Conservation (phyloP, 2,113 vertebrate genomes). For the Phocoena phocoena region DNA sequence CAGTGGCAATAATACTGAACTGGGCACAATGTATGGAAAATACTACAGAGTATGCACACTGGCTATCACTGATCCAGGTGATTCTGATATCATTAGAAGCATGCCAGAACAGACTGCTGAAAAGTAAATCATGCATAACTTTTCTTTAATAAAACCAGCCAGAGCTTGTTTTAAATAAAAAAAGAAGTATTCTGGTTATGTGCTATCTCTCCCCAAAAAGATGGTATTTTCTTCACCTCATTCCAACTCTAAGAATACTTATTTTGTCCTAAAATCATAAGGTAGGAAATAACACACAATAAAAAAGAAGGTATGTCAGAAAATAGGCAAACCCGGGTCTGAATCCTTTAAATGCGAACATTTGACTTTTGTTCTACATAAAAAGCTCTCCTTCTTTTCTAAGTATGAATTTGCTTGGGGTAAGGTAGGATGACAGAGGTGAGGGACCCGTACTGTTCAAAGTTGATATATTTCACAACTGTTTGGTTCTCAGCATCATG, state of each 20-base stretch:
- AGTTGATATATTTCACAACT: constrained; percentile 94
- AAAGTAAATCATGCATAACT: neutral
- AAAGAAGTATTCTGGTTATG: neutral
- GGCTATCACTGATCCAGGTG: neutral
- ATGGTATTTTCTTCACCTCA: neutral
- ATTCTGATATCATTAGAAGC: no score
- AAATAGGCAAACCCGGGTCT: neutral
- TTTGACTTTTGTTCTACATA: neutral
- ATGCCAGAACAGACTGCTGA: neutral
- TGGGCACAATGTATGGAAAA: neutral
- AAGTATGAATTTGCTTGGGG: neutral
- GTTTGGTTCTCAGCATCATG: constrained; percentile 93
- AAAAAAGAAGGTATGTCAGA: neutral
- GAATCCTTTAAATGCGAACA: neutral
- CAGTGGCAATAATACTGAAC: fast-evolving
- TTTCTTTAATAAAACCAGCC: neutral
- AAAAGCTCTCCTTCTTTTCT: neutral
- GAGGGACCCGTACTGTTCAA: constrained; percentile 90
- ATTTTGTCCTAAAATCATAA: constrained; percentile 30
- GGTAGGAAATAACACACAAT: neutral
- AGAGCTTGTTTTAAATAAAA: neutral
- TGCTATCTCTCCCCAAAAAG: neutral
- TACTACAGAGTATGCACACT: neutral
- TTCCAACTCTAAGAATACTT: neutral
- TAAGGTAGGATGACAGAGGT: neutral